Evolutionary conservation across 2,113 vertebrate species (phyloP).

Genomic region (Protomyctophum bolini): DNA sequence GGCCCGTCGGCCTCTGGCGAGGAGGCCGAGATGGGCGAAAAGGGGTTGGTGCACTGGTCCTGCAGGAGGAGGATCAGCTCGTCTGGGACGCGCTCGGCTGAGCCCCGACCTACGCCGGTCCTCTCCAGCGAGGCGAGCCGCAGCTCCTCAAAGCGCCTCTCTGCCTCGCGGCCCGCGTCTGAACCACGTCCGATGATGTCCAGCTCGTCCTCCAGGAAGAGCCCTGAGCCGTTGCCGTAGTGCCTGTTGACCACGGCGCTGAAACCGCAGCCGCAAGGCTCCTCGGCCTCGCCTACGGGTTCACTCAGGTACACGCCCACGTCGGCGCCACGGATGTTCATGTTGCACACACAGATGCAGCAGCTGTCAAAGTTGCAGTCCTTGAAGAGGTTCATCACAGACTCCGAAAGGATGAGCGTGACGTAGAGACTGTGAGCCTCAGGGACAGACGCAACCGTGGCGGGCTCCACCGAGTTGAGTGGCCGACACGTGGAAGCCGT

Average conservation of each 20-base stretch:
- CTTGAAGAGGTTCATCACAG: constrained; percentile 97
- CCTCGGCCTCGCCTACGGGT: constrained; percentile 89
- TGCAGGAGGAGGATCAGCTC: constrained; percentile 93
- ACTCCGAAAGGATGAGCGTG: constrained; percentile 97
- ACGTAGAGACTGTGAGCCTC: constrained; percentile 99
- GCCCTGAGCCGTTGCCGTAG: constrained; percentile 93
- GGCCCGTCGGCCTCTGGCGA: constrained; percentile 80
- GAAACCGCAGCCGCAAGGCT: constrained; percentile 93
- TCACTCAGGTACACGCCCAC: constrained; percentile 97
- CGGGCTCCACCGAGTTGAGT: constrained; percentile 95
- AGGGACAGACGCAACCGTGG: constrained; percentile 93
- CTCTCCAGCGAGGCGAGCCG: constrained; percentile 83
- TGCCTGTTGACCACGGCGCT: constrained; percentile 96
- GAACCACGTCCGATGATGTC: constrained; percentile 95
- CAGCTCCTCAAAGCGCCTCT: constrained; percentile 93
- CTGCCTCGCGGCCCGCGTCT: constrained; percentile 90
- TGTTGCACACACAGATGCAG: constrained; percentile 98
- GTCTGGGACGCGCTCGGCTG: constrained; percentile 84
- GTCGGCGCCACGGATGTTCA: constrained; percentile 98
- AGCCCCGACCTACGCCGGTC: constrained; percentile 79
- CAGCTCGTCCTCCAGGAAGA: constrained; percentile 98
- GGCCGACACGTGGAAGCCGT: constrained; percentile 96
- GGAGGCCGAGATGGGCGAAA: constrained; percentile 85
- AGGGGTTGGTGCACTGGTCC: constrained; percentile 97
- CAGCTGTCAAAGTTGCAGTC: constrained; percentile 99